Percentiles rank a stretch among this genome's conserved stretches.
These are phyloP conservation scores for Rhingia rostrata DNA, from an alignment of 2,888 invertebrate species.

Conservation along the genomic window DNA sequence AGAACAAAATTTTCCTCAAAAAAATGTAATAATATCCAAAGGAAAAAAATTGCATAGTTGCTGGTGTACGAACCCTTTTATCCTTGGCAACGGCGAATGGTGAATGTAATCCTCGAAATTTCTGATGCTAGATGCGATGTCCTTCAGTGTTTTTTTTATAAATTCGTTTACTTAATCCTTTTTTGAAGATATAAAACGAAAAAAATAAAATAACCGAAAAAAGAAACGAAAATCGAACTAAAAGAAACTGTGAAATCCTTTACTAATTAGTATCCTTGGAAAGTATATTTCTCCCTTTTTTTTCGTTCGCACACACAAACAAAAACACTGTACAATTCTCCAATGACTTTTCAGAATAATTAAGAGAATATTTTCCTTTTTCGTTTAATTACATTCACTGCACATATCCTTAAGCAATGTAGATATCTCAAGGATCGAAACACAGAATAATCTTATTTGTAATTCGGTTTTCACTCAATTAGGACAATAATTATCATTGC, in stretches of 20 bases:
- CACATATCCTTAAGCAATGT: slow-evolving; percentile 39
- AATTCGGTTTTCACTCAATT: slow-evolving; percentile 47
- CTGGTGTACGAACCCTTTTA: slow-evolving; percentile 61
- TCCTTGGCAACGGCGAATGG: slow-evolving; percentile 17
- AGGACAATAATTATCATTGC: slow-evolving; percentile 50
- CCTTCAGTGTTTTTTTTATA: neutral
- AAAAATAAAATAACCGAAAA: slow-evolving; percentile 14
- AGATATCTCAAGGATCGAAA: slow-evolving; percentile 26
- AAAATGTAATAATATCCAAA: slow-evolving; percentile 25
- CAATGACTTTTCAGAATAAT: slow-evolving; percentile 43
- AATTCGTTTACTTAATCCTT: slow-evolving; percentile 38
- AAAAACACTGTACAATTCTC: slow-evolving; percentile 10
- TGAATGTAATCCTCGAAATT: slow-evolving; percentile 53
- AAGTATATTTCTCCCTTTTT: slow-evolving; percentile 30
- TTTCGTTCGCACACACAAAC: slow-evolving; percentile 18
- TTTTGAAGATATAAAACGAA: slow-evolving; percentile 30
- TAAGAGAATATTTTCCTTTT: slow-evolving; percentile 19
- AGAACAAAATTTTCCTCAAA: neutral
- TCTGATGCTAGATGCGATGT: slow-evolving; percentile 1
- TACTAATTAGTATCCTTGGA: slow-evolving; percentile 45
- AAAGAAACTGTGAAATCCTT: slow-evolving; percentile 27
- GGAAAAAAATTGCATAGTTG: slow-evolving; percentile 40
- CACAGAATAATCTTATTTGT: slow-evolving; percentile 26
- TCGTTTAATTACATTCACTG: slow-evolving; percentile 45
- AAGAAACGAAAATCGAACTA: slow-evolving; percentile 15